Evolutionary conservation across 2,797 vertebrate genomes (phyloP).

Genomic region (Hybognathus amarus): DNA sequence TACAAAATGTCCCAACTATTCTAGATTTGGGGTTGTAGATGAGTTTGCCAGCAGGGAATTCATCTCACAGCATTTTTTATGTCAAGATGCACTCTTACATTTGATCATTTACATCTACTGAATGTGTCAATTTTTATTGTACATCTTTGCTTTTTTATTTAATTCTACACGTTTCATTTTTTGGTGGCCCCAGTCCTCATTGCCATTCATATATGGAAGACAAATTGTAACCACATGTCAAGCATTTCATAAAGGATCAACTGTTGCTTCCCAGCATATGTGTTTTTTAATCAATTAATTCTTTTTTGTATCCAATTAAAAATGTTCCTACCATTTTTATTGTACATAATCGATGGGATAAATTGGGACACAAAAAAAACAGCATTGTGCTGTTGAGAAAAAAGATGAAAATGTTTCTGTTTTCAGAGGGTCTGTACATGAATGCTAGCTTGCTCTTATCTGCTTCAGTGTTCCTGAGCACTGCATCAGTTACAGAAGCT

Average conservation of each 20-base stretch:
- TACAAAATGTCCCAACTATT: too few species aligned
- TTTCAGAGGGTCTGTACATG: constrained; percentile 43
- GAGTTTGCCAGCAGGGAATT: constrained; percentile 39
- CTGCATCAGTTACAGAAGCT: constrained; percentile 45
- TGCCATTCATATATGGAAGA: constrained; percentile 18
- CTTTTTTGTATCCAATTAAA: constrained; percentile 34
- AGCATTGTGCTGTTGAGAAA: constrained; percentile 33
- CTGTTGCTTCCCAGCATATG: constrained; percentile 38
- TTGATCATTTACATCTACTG: constrained; percentile 6
- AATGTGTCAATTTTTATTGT: neutral
- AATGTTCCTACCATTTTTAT: constrained; percentile 28
- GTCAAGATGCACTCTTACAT: constrained; percentile 10
- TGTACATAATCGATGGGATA: constrained; percentile 54
- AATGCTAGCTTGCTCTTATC: constrained; percentile 43
- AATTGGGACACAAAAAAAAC: constrained; percentile 30
- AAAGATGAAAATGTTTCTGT: constrained; percentile 33
- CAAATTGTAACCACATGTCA: constrained; percentile 12
- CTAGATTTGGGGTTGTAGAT: neutral
- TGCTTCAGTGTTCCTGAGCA: constrained; percentile 46
- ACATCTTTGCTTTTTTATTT: constrained; percentile 11
- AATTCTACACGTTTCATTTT: constrained; percentile 7
- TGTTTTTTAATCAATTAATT: constrained; percentile 23
- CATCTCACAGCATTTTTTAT: constrained; percentile 13
- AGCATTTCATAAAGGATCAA: constrained; percentile 46
- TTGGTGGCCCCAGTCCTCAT: neutral